These are phyloP conservation scores for Verasper variegatus DNA, from an alignment of 2,113 vertebrate species.

Conservation along the genomic window DNA sequence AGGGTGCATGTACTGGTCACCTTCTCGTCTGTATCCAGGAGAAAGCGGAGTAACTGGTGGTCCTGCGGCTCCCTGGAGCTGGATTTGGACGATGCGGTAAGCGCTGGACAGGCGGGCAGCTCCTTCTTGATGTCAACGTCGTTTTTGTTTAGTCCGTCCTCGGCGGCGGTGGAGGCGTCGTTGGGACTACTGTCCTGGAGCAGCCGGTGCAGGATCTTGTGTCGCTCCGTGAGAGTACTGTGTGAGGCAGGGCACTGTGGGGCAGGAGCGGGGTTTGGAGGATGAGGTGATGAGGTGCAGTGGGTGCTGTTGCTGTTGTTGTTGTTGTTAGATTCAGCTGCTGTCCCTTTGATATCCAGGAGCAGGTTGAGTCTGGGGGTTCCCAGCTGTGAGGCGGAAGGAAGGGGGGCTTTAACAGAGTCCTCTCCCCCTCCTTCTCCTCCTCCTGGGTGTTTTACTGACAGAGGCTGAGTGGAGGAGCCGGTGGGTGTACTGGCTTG, in stretches of 20 bases:
- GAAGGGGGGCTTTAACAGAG: constrained; percentile 76
- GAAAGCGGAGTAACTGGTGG: constrained; percentile 93
- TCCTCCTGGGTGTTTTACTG: constrained; percentile 80
- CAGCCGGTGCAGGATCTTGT: constrained; percentile 94
- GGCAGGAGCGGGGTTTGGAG: constrained; percentile 67
- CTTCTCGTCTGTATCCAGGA: constrained; percentile 94
- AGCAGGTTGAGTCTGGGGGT: constrained; percentile 87
- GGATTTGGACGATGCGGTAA: constrained; percentile 56
- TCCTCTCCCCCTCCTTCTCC: constrained; percentile 64
- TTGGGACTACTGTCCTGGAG: constrained; percentile 94
- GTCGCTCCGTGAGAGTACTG: constrained; percentile 91
- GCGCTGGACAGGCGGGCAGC: constrained; percentile 63
- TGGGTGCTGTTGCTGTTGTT: constrained; percentile 27
- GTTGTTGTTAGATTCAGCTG: constrained; percentile 40
- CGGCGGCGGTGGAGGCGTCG: constrained; percentile 78
- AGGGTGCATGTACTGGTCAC: constrained; percentile 28
- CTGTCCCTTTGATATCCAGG: constrained; percentile 82
- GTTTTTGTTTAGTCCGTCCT: constrained; percentile 46
- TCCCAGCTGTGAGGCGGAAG: constrained; percentile 47
- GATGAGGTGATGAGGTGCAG: constrained; percentile 65
- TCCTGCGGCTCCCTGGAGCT: constrained; percentile 91
- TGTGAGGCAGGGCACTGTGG: constrained; percentile 90
- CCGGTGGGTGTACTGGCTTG: constrained; percentile 76
- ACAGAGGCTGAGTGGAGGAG: constrained; percentile 77
- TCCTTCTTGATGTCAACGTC: constrained; percentile 87